Conservation (phyloP, 2,888 invertebrate genomes). For the Phlogophora meticulosa region DNA sequence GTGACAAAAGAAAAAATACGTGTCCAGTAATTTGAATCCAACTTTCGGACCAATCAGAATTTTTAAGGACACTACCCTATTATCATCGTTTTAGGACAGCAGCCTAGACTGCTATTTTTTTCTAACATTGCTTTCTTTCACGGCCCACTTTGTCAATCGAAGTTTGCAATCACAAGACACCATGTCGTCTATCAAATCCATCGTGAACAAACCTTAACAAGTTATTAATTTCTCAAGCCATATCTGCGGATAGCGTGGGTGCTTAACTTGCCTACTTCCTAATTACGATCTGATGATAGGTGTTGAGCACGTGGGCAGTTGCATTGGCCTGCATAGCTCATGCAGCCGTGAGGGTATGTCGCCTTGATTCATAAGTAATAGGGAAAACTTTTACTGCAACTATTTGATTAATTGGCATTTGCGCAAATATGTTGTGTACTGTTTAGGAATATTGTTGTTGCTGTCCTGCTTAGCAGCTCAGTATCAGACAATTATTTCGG, state of each 20-base stretch:
- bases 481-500: not conserved
- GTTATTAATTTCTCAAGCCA: conserved; percentile 86
- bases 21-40: too few relatives aligned
- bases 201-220: conserved; percentile 65
- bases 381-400: conserved; percentile 49
- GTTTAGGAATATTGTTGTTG: conserved; percentile 1
- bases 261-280: conserved; percentile 78
- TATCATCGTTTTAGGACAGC: too few relatives aligned
- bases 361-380: conserved; percentile 64
- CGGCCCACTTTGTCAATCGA: not conserved
- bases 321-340: conserved; percentile 81
- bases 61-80: too few relatives aligned
- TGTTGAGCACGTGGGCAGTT: conserved; percentile 80
- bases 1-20: too few relatives aligned
- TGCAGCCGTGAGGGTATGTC: conserved; percentile 57
- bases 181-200: conserved; percentile 5
- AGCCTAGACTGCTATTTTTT: not conserved
- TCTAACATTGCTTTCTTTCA: not conserved
- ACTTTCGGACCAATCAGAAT: too few relatives aligned
- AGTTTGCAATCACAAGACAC: too few relatives aligned
- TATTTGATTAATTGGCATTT: conserved; percentile 44
- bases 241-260: conserved; percentile 80
- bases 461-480: not conserved
- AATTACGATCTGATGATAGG: conserved; percentile 80
- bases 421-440: conserved; percentile 15